Evolutionary conservation across 2,797 vertebrate species (phyloP).

Genomic region (Discoglossus pictus): DNA sequence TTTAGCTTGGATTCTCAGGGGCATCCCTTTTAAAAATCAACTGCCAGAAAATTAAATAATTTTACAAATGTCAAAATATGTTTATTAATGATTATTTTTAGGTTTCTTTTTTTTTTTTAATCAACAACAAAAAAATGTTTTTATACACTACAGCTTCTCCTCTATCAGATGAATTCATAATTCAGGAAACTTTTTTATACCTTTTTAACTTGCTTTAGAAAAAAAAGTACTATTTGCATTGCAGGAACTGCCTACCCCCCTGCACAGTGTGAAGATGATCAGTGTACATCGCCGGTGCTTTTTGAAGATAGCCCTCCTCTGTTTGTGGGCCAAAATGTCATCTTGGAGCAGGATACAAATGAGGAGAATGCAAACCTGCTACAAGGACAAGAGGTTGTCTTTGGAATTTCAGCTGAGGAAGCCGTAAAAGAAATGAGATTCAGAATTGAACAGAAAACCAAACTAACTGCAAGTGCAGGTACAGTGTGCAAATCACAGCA

Average conservation of each 20-base stretch:
- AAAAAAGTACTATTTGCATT: conserved; percentile 50
- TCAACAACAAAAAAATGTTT: no score
- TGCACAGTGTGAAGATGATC: conserved; percentile 29
- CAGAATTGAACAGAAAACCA: conserved; percentile 91
- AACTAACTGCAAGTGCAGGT: conserved; percentile 95
- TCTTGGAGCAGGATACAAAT: conserved; percentile 36
- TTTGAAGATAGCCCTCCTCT: conserved; percentile 81
- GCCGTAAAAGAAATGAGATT: conserved; percentile 96
- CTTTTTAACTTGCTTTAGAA: no score
- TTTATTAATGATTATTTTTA: no score
- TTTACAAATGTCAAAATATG: no score
- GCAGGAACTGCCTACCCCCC: conserved; percentile 49
- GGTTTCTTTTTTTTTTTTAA: no score
- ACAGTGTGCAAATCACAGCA: conserved; percentile 37
- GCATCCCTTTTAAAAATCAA: no score
- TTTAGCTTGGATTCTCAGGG: no score
- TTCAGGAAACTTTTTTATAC: no score
- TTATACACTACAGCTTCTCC: no score
- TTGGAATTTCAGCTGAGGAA: conserved; percentile 88
- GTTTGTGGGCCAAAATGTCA: conserved; percentile 27
- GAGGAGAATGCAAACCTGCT: not conserved
- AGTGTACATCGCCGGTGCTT: conserved; percentile 77
- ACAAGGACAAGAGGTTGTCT: conserved; percentile 67
- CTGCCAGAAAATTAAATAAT: no score
- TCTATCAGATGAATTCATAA: no score